Base-by-base conservation (phyloP, 2,888 invertebrate genomes). In the Spodoptera littoralis region DNA sequence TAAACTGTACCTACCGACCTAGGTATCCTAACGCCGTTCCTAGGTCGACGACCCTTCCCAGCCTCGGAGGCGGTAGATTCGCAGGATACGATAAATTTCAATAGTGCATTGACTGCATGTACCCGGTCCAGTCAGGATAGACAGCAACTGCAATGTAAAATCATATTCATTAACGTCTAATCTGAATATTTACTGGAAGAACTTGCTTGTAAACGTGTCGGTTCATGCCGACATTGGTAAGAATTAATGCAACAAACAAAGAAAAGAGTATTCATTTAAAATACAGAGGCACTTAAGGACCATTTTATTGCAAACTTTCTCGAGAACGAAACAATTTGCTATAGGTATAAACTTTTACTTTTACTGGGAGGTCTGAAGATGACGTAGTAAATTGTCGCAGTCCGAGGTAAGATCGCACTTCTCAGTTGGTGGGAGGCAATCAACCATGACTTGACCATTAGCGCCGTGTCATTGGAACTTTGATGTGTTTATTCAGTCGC, bases 61-160 rank as follows among this genome's bases (percentile, higher is more conserved):
- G 89, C 83, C 88, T 86, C 86, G 84, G 84, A 88, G 89, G 89
- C 90, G 87, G 90, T 86, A 92, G 91, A 91, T 92, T 91, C 87
- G 90, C 92, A 89, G 93, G 93, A 91, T 91, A 91, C 92, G 89
- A 92, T 94, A 93, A 93, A 92, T 92, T 94, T 93, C 92, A 93
- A 92, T 92, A 90, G 91, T 90, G 88, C 92, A 92, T 91, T 91
- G 91, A 91, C 90, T 93, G 88, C 84, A 85, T 82, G 80, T 82
- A 85, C 83, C 82, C 81, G 79, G 80, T 71, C 80, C 73, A 77
- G 80, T 73, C 81, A 71, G 80, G 81, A 87, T 83, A 84, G 83
- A 84, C 84, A 75, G 79, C 81, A 81, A 81, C 76, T 74, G 73
- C 71, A 71, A 75, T 74, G 73, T 72, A 77, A 78, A 84, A 81